Conservation (phyloP, 1,140 invertebrate genomes). For the Papilio aristodemus region DNA sequence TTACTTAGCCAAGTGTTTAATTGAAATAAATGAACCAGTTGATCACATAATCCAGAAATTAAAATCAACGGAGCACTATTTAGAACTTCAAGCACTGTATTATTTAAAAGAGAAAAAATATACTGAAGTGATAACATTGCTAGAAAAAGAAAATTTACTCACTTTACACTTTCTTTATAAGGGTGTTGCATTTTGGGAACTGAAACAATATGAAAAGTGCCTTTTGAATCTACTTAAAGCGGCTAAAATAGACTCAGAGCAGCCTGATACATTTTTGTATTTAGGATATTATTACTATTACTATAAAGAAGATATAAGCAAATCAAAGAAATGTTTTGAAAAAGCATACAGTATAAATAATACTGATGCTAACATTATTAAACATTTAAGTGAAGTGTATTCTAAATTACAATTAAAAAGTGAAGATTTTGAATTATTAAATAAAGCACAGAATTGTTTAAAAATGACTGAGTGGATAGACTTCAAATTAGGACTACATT, state of each 20-base stretch:
- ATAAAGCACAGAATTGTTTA: constrained; percentile 80
- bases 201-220: constrained; percentile 82
- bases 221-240: constrained; percentile 86
- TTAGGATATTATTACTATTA: constrained; percentile 88
- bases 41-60: constrained; percentile 56
- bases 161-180: constrained; percentile 82
- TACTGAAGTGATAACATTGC: constrained; percentile 79
- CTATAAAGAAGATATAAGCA: constrained; percentile 82
- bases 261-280: constrained; percentile 87
- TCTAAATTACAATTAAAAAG: constrained; percentile 85
- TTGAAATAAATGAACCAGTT: constrained; percentile 58
- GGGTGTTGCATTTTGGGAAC: constrained; percentile 85
- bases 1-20: constrained; percentile 64
- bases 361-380: constrained; percentile 83
- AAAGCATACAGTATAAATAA: constrained; percentile 89
- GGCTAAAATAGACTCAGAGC: constrained; percentile 86
- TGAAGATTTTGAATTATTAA: constrained; percentile 85
- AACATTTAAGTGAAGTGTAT: constrained; percentile 88
- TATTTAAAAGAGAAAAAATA: constrained; percentile 78
- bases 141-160: constrained; percentile 75
- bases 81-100: constrained; percentile 63
- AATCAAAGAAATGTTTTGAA: constrained; percentile 90
- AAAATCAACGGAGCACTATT: constrained; percentile 53
- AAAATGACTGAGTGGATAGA: constrained; percentile 86
- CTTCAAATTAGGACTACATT: constrained; percentile 89